A percentile compares a stretch with the other conserved stretches of the same genome.
Conservation (phyloP, 2,888 invertebrate species). For the Dolomedes plantarius region DNA sequence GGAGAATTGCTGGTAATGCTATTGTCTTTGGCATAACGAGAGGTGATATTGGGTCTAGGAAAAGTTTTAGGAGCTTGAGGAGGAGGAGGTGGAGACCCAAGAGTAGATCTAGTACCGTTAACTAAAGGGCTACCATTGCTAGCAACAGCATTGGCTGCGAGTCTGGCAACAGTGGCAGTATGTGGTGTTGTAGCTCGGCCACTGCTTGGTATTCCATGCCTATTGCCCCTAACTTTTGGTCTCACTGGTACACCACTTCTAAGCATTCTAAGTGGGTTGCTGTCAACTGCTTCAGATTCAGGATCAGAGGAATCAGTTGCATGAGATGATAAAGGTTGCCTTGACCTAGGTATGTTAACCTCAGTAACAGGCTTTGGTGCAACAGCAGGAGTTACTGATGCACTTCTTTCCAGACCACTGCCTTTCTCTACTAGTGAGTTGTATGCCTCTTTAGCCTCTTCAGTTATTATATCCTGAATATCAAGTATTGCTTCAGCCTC, state of each 20-base stretch:
- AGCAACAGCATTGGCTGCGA: conserved; percentile 61
- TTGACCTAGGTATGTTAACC: conserved; percentile 63
- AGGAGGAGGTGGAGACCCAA: conserved; percentile 64
- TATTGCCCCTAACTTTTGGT: conserved; percentile 79
- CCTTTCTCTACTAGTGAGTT: conserved; percentile 89
- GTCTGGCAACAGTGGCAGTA: conserved; percentile 71
- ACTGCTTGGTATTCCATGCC: conserved; percentile 76
- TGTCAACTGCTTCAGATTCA: conserved; percentile 77
- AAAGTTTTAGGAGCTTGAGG: conserved; percentile 59
- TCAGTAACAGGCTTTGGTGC: conserved; percentile 47
- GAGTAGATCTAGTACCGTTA: conserved; percentile 43
- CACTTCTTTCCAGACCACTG: conserved; percentile 71
- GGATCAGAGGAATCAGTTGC: conserved; percentile 75
- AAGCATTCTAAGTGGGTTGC: conserved; percentile 83
- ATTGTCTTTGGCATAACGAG: conserved; percentile 43
- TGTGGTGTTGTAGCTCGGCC: conserved; percentile 67
- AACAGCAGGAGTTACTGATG: conserved; percentile 30
- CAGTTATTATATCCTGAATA: conserved; percentile 91
- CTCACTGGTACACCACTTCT: conserved; percentile 80
- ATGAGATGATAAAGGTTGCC: conserved; percentile 48
- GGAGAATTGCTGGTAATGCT: neutral
- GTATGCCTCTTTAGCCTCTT: conserved; percentile 94
- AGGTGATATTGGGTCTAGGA: conserved; percentile 41
- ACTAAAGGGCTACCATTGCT: conserved; percentile 22
- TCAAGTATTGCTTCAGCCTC: conserved; percentile 90